Evolutionary conservation across 1,140 invertebrate species (phyloP).

Genomic region (Hestina assimilis): DNA sequence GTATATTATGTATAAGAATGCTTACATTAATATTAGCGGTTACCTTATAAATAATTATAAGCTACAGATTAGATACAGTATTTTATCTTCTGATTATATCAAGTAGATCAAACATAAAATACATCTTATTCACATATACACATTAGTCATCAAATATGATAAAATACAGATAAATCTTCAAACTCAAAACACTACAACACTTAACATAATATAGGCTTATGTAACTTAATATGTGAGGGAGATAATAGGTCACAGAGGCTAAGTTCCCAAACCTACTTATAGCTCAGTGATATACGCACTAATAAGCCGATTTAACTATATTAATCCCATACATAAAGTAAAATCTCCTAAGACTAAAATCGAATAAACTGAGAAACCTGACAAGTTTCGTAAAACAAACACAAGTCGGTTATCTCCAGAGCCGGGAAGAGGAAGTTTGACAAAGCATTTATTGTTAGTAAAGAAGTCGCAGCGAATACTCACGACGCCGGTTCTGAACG

Average conservation of each 20-base stretch:
- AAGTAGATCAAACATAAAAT: too few species aligned
- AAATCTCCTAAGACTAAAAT: slow-evolving; percentile 33
- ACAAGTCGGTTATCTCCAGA: slow-evolving; percentile 61
- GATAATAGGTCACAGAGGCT: not conserved
- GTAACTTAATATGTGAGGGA: not conserved
- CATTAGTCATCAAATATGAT: too few species aligned
- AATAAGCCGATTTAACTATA: slow-evolving; percentile 27
- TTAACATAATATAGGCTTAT: not conserved
- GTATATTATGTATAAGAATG: too few species aligned
- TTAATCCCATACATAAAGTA: slow-evolving; percentile 18
- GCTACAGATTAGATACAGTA: too few species aligned
- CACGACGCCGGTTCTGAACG: slow-evolving; percentile 37
- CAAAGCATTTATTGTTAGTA: slow-evolving; percentile 71
- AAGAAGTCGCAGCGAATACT: slow-evolving; percentile 47
- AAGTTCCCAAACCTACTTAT: not conserved
- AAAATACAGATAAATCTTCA: too few species aligned
- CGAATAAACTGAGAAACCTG: slow-evolving; percentile 35
- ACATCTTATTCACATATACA: too few species aligned
- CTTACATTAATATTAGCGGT: too few species aligned
- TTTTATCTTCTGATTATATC: too few species aligned
- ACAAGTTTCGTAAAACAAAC: slow-evolving; percentile 54
- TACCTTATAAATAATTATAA: too few species aligned
- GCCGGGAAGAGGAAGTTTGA: slow-evolving; percentile 54
- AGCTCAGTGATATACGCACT: slow-evolving; percentile 21
- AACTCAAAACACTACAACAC: not conserved